Evolutionary conservation across 2,888 invertebrate species (phyloP), one percentile per base, ranked within the genome.

Genomic region (Pandemis cinnamomeana): DNA sequence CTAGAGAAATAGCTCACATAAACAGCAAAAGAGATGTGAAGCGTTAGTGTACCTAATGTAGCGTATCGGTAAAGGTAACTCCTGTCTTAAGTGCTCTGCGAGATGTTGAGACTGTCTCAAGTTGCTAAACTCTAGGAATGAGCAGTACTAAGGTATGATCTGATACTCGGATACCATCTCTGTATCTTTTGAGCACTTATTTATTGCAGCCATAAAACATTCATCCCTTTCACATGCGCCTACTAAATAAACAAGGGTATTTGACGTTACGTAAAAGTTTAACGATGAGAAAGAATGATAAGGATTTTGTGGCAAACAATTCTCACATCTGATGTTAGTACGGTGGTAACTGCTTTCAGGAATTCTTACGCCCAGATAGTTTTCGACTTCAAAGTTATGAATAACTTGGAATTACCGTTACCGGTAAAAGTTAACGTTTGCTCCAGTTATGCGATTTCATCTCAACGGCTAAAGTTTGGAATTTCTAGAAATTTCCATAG

Each of bases 361-460:
- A 67, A 71, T 66, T 67, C 74, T 62, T 55, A 15, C 64, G 60
- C 74, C 42, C 60, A 71, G 74, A 70, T 71, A 74, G 74, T 74
- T 74, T 66, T 55, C 51, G 51, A 71, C 67, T 74, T 67, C 46
- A 71, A 70, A 74, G 74, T 71, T 74, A 74, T 74, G 74, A 74
- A 74, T 74, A 74, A 74, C 67, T 74, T 74, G 66, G 71, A 71
- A 74, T 74, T 74, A 74, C 66, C 61, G 74, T 71, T 73, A 74
- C 67, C 74, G 62, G 70, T 61, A 46, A 71, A 71, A 74, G 70
- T 73, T 73, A 61, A 63, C 61, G 71, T 48, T 61, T 55, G 67
- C n/a, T 55, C 13, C 71, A 53, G 61, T 70, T 74, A 60, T 55
- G 36, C 74, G 67, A 74, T 70, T 74, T 62, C 48, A 67, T 74